Evolutionary conservation across 2,797 vertebrate genomes (phyloP).

Genomic region (Chelonia mydas): DNA sequence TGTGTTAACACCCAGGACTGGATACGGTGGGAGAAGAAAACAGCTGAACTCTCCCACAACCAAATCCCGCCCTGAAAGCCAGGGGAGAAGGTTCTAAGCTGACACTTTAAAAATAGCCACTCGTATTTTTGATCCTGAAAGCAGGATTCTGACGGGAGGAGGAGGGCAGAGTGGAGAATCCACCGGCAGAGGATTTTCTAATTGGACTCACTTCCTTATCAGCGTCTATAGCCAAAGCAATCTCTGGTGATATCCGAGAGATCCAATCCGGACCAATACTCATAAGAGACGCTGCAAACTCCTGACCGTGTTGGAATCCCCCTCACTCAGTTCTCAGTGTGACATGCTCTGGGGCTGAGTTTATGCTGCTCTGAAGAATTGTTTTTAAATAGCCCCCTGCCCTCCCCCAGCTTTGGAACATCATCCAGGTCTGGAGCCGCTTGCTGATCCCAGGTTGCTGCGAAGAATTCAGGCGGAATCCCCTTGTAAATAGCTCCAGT

Average conservation of each 20-base stretch:
- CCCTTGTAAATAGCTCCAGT: neutral
- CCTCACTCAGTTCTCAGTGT: neutral
- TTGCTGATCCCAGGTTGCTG: neutral
- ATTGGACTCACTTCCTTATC: neutral
- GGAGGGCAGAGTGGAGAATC: neutral
- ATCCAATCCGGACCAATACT: rapidly evolving
- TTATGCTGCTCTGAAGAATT: neutral
- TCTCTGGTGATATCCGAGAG: rapidly evolving
- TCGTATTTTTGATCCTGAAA: slow-evolving; percentile 55
- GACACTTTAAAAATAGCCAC: slow-evolving; percentile 64
- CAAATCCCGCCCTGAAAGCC: neutral
- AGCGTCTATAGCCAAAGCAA: neutral
- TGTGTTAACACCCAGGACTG: neutral
- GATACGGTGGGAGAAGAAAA: neutral
- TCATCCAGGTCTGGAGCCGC: neutral
- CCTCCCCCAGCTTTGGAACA: neutral
- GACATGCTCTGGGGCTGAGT: neutral
- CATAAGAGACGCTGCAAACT: neutral
- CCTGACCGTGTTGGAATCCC: neutral
- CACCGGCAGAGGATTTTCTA: neutral
- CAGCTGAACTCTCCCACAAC: slow-evolving; percentile 55
- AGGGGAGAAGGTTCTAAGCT: neutral
- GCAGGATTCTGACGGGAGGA: slow-evolving; percentile 1
- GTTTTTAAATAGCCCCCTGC: neutral
- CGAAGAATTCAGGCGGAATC: neutral